Base-by-base conservation (phyloP, 2,888 invertebrate species). In the Tineola bisselliella region DNA sequence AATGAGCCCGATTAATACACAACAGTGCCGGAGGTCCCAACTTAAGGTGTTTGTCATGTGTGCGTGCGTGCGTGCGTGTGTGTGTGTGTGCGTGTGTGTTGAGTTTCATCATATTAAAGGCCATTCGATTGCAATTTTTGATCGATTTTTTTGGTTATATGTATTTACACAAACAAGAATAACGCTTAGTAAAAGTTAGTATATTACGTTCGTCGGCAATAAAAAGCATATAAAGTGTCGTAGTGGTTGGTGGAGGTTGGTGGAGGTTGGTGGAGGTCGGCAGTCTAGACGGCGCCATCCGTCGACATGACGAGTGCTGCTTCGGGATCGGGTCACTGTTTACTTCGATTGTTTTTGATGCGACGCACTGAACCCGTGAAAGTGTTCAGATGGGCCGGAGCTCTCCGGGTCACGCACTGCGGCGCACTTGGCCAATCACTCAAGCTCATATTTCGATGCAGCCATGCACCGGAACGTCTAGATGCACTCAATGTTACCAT, bases 1-100 rank as follows among this genome's bases (percentile, higher is more conserved):
- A 58, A 58, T 58, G 58, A 31, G n/a, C 33, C 33, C 58, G 58
- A 58, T 58, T 58, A 58, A 58, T 58, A 33, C 33, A 4, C 33
- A 17, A 10, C 33, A 8, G 33, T 13, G 19, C 58, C 5, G 58
- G 58, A 33, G 31, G 58, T 33, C 58, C 58, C n/a, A 5, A 38
- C 38, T 10, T 48, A 15, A 48, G 15, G 48, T 44, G 44, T n/a
- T 13, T 8, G 44, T 8, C 13, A 12, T 25, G 48, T 13, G 48
- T 17, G 48, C 15, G 48, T 17, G n/a, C n/a, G 48, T 15, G 48
- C 10, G 17, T 48, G 17, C 48, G 8, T 6, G 15, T 17, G 15
- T 15, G 8, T 15, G 15, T 17, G 48, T 44, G 44, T 44, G 13
- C 3, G 15, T 17, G 8, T 48, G 15, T 48, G 15, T 48, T 48